Evolutionary conservation across 2,888 invertebrate genomes (phyloP).

Genomic region (Brachylomia viminalis): DNA sequence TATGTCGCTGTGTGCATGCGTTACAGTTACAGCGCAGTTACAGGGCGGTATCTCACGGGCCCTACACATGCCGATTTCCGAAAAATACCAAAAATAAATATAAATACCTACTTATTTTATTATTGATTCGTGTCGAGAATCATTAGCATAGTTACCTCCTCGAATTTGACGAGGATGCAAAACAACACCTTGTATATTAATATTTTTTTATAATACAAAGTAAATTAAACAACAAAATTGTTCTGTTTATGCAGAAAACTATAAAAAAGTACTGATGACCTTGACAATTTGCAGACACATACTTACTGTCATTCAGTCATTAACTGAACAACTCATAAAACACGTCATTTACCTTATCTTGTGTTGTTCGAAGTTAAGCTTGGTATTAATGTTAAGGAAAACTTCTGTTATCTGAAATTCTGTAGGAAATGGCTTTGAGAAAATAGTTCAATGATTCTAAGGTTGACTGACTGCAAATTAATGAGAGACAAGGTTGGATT

Average conservation of each 20-base stretch:
- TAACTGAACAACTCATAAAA: constrained; percentile 31
- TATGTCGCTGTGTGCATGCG: too few species aligned
- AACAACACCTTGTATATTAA: too few species aligned
- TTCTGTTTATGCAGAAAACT: background rate
- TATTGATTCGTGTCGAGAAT: too few species aligned
- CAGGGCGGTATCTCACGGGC: too few species aligned
- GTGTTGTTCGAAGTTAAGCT: constrained; percentile 17
- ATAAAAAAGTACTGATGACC: background rate
- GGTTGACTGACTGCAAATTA: constrained; percentile 17
- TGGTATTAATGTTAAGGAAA: constrained; percentile 43
- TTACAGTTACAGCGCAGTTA: too few species aligned
- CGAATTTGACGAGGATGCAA: too few species aligned
- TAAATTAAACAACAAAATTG: background rate
- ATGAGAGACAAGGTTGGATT: constrained; percentile 30
- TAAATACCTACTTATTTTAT: too few species aligned
- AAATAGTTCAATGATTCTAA: constrained; percentile 32
- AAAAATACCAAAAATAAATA: too few species aligned
- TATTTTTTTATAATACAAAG: too few species aligned
- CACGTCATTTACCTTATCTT: constrained; percentile 33
- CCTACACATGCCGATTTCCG: too few species aligned
- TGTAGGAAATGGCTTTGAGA: constrained; percentile 45
- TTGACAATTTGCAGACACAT: constrained; percentile 1
- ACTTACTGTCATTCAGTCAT: constrained; percentile 3
- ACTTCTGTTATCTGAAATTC: constrained; percentile 30
- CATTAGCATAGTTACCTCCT: too few species aligned